Evolutionary conservation across 2,888 invertebrate genomes (phyloP).

Genomic region (Drosophila aldrichi): DNA sequence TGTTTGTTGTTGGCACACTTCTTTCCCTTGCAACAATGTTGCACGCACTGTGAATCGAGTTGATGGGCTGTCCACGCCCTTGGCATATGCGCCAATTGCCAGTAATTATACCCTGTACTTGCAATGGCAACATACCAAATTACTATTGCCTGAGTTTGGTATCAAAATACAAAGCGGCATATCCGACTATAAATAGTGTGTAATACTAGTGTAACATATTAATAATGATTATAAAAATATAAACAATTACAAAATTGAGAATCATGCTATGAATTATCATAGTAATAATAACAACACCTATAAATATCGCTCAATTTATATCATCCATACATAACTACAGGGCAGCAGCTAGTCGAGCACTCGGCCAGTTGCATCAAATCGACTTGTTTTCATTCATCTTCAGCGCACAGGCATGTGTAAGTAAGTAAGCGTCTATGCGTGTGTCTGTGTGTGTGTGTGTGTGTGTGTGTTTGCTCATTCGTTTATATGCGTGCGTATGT

Average conservation of each 20-base stretch:
- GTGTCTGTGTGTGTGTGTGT: background rate
- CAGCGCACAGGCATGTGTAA: slow-evolving; percentile 26
- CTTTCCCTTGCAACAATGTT: slow-evolving; percentile 33
- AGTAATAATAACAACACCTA: background rate
- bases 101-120: slow-evolving; percentile 28
- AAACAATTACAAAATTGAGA: background rate
- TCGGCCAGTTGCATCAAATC: background rate
- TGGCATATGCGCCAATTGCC: slow-evolving; percentile 37
- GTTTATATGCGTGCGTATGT: background rate
- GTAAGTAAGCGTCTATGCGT: background rate
- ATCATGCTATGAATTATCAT: background rate
- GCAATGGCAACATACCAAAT: background rate
- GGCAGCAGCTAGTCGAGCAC: slow-evolving; percentile 3
- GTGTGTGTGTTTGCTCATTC: background rate
- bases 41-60: slow-evolving; percentile 17
- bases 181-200: background rate
- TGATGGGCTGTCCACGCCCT: slow-evolving; percentile 38
- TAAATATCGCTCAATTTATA: background rate
- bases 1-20: background rate
- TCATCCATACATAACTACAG: background rate
- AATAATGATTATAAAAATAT: background rate
- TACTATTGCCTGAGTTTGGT: background rate
- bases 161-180: background rate
- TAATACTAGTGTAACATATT: background rate
- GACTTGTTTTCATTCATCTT: slow-evolving; percentile 56